Evolutionary conservation across 2,113 vertebrate genomes (phyloP).

Genomic region (Melanostigma gelatinosum): DNA sequence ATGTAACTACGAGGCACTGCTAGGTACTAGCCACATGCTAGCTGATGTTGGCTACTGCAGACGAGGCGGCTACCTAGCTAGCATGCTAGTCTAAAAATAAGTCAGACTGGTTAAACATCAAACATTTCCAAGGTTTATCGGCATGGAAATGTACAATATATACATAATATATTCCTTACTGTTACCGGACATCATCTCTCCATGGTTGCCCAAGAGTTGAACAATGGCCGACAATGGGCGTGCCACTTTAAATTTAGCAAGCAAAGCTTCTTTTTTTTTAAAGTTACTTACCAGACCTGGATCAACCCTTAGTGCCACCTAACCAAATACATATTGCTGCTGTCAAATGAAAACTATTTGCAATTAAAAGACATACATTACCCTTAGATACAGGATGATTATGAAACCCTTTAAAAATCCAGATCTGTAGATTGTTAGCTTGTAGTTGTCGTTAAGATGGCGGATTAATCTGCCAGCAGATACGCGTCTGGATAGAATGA

Average conservation of each 20-base stretch:
- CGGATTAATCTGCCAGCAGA: slow-evolving; percentile 30
- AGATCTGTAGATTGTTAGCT: neutral
- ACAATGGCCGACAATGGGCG: neutral
- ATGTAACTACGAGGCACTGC: neutral
- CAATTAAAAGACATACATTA: neutral
- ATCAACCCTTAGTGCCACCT: slow-evolving; percentile 2
- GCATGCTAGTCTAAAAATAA: neutral
- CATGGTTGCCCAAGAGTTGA: neutral
- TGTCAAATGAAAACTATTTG: slow-evolving; percentile 18
- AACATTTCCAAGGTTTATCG: neutral
- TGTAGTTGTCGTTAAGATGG: neutral
- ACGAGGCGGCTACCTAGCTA: neutral
- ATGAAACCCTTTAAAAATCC: slow-evolving; percentile 30
- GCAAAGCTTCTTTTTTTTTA: neutral
- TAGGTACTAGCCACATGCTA: neutral
- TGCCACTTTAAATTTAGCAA: neutral
- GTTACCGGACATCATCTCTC: neutral
- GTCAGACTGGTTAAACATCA: neutral
- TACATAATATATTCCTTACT: neutral
- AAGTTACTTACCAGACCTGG: neutral
- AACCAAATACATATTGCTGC: slow-evolving; percentile 21
- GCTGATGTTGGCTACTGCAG: neutral
- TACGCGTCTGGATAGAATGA: slow-evolving; percentile 18
- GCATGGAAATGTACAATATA: neutral
- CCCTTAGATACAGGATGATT: neutral